Evolutionary conservation across 2,888 invertebrate genomes (phyloP), one percentile per base, ranked within the genome.

Genomic region (Acronicta aceris): DNA sequence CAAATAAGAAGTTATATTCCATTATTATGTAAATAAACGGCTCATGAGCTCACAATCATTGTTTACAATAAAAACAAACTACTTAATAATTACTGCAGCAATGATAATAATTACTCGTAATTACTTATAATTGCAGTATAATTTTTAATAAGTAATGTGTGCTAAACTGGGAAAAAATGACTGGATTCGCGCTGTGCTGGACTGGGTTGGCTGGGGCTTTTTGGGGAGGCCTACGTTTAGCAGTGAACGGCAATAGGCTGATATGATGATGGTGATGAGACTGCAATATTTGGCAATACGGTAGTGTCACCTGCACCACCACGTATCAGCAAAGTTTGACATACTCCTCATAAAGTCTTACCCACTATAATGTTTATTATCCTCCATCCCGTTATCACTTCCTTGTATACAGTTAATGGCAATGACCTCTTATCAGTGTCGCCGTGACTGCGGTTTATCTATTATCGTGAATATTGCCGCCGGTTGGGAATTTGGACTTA

Each of bases 351-450:
- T 21, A 46, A 36, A 49, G 27, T 5, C 12, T n/a, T n/a, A n/a
- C 15, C 12, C 15, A n/a, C n/a, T 48, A 13, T 41, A 25, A 42
- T 52, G 50, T 65, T 64, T 49, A 21, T 30, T 38, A 52, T 27
- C 5, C 36, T n/a, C n/a, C 21, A 21, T 53, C 17, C 25, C 21
- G 46, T 56, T 73, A 72, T 69, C 59, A 71, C 25, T 52, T 76
- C 69, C 76, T 54, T 17, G 16, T 54, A 30, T 13, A 33, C 71
- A 50, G 61, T 65, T n/a, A 21, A 50, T 59, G 76, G 66, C 69
- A 80, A 78, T 78, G 81, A 80, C 76, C 76, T 27, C 10, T 74
- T 79, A 76, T 76, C 76, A 60, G 46, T 49, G 13, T 45, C 46
- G 21, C 42, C 52, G 54, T 46, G 57, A 51, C 65, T 48, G 10